phyloP scores from a whole-genome alignment of 2,888 invertebrate genomes.

The Drosophila pegasa region DNA sequence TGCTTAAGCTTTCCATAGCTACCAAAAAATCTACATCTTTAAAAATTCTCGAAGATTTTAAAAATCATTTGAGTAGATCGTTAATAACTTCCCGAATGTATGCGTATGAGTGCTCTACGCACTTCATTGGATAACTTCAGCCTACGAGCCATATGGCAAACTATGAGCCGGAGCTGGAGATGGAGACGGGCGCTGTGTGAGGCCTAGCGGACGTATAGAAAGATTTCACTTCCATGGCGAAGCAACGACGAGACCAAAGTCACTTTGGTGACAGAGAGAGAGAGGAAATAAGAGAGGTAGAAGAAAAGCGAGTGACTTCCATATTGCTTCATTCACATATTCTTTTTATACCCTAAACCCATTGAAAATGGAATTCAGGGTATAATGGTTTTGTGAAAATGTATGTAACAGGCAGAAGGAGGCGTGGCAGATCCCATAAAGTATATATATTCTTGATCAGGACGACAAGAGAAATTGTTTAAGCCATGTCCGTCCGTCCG shows the following conservation, averaged over 20 bases:
- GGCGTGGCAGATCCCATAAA: too few relatives aligned
- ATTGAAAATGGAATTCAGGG: too few relatives aligned
- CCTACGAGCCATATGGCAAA: slow-evolving; percentile 38
- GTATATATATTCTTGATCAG: too few relatives aligned
- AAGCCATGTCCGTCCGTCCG: too few relatives aligned
- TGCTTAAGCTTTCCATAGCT: too few relatives aligned
- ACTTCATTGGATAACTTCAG: slow-evolving; percentile 19
- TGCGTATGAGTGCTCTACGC: neutral
- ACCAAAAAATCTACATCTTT: too few relatives aligned
- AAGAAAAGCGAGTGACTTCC: slow-evolving; percentile 17
- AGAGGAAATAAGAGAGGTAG: neutral
- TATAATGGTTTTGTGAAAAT: too few relatives aligned
- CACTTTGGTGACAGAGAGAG: slow-evolving; percentile 49
- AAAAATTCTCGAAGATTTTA: neutral
- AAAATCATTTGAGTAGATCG: neutral
- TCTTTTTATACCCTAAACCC: too few relatives aligned
- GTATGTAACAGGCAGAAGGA: too few relatives aligned
- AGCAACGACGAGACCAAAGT: slow-evolving; percentile 56
- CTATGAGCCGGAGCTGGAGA: neutral
- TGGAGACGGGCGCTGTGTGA: neutral
- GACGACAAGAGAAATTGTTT: too few relatives aligned
- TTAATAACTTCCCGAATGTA: slow-evolving; percentile 2
- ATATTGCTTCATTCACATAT: slow-evolving; percentile 57
- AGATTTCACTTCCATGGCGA: slow-evolving; percentile 50
- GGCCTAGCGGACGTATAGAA: slow-evolving; percentile 12